phyloP scores from a whole-genome alignment of 2,113 vertebrate genomes.

The Hassar affinis region DNA sequence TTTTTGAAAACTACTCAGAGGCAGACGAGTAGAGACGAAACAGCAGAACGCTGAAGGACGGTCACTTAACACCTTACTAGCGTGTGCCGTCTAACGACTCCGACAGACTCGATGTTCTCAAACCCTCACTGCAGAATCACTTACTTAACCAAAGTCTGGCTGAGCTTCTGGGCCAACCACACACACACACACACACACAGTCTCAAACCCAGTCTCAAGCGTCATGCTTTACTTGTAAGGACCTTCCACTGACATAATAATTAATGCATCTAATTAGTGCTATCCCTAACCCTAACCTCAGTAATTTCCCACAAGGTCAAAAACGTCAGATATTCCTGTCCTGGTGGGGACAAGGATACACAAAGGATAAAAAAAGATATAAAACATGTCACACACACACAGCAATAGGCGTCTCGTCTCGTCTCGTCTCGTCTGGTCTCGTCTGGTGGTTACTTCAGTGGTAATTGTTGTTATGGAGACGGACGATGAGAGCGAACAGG shows the following conservation, averaged over 20 bases:
- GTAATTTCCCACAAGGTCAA: too few relatives aligned
- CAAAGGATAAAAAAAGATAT: too few relatives aligned
- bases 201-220: too few relatives aligned
- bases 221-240: too few relatives aligned
- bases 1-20: neutral
- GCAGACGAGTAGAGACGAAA: neutral
- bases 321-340: too few relatives aligned
- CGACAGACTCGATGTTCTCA: slow-evolving; percentile 39
- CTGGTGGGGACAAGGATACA: too few relatives aligned
- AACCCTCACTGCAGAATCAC: slow-evolving; percentile 10
- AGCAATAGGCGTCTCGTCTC: neutral
- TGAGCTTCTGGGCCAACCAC: neutral
- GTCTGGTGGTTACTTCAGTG: neutral
- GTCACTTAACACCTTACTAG: slow-evolving; percentile 32
- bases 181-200: neutral
- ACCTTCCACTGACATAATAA: too few relatives aligned
- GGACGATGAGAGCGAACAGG: neutral
- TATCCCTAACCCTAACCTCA: too few relatives aligned
- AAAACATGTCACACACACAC: neutral
- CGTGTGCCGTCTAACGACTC: slow-evolving; percentile 22
- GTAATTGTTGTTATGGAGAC: slow-evolving; percentile 46
- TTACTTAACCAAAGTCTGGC: slow-evolving; percentile 25
- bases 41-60: neutral
- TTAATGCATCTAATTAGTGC: too few relatives aligned
- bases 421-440: too few relatives aligned